Evolutionary conservation across 2,888 invertebrate genomes (phyloP).

Genomic region (Aphodius granarius): DNA sequence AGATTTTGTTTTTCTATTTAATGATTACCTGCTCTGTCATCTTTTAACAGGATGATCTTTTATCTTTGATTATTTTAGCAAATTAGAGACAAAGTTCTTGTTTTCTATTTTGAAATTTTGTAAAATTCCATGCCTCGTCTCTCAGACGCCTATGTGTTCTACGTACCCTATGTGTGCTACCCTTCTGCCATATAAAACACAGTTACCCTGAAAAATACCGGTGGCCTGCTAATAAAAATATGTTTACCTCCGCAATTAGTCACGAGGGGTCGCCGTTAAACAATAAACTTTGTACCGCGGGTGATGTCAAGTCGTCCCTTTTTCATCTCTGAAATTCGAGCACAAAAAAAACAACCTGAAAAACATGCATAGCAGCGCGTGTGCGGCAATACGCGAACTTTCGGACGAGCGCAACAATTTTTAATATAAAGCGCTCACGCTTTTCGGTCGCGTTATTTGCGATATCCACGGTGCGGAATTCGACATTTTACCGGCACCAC

Average conservation of each 20-base stretch:
- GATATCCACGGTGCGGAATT: background rate
- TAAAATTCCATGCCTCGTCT: too few species aligned
- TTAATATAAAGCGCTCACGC: background rate
- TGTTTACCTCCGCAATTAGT: slow-evolving; percentile 13
- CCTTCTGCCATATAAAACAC: slow-evolving; percentile 6
- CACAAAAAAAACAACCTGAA: background rate
- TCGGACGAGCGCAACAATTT: background rate
- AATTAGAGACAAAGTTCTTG: too few species aligned
- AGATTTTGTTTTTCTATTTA: too few species aligned
- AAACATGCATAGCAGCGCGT: background rate
- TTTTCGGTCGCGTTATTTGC: background rate
- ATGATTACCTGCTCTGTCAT: too few species aligned
- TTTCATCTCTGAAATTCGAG: background rate
- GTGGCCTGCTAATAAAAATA: slow-evolving; percentile 13
- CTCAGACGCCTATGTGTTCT: too few species aligned
- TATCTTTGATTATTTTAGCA: too few species aligned
- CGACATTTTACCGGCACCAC: background rate
- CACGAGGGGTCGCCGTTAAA: background rate
- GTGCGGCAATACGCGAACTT: background rate
- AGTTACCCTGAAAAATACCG: slow-evolving; percentile 3
- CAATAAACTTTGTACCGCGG: background rate
- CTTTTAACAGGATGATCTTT: too few species aligned
- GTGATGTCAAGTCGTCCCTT: background rate
- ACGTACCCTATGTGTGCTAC: background rate
- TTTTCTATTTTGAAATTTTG: too few species aligned